These are phyloP conservation scores for Chelonia mydas DNA, from an alignment of 2,797 vertebrate species.

Conservation along the genomic window DNA sequence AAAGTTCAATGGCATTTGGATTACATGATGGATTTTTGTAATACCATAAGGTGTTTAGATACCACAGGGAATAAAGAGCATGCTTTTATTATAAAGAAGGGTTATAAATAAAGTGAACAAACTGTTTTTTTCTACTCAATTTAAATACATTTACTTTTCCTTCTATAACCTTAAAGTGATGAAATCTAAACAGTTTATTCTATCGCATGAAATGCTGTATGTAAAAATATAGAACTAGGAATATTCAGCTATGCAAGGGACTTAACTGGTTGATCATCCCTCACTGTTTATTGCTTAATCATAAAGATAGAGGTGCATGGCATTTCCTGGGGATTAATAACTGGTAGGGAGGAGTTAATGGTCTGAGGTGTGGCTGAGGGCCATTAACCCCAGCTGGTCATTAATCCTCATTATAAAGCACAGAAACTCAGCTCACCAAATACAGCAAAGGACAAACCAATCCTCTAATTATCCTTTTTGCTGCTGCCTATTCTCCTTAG, in stretches of 20 bases:
- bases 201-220: neutral
- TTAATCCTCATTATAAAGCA: constrained; percentile 68
- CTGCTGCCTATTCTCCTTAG: constrained; percentile 23
- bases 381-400: constrained; percentile 68
- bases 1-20: neutral
- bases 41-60: neutral
- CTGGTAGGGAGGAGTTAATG: constrained; percentile 66
- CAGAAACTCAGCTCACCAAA: constrained; percentile 32
- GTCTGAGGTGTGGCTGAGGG: constrained; percentile 62
- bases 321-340: constrained; percentile 69
- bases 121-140: constrained; percentile 10
- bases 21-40: neutral
- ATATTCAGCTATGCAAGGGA: neutral
- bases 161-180: neutral
- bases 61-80: neutral
- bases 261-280: constrained; percentile 37
- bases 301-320: constrained; percentile 38
- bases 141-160: neutral
- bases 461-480: constrained; percentile 20
- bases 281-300: constrained; percentile 53
- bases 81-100: constrained; percentile 17
- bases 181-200: neutral
- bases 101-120: neutral
- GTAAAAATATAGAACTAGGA: constrained; percentile 11
- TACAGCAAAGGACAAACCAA: constrained; percentile 44